A percentile compares a stretch with the other conserved stretches of the same genome.
Conservation (phyloP, 2,113 vertebrate genomes). For the Rattus rattus region DNA sequence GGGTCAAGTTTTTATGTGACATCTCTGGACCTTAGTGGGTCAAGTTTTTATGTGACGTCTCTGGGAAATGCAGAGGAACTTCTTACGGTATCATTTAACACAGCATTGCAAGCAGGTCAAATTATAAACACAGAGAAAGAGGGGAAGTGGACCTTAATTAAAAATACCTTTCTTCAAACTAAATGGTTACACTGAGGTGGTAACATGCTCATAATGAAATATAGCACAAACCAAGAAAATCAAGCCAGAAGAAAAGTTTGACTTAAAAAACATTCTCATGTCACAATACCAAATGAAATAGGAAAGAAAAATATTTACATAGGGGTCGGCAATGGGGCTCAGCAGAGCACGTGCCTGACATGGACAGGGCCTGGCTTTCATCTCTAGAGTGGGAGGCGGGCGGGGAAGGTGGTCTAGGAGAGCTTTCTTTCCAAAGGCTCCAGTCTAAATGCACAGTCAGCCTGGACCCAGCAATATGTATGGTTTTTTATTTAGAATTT, state of each 20-base stretch:
- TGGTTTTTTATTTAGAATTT: neutral
- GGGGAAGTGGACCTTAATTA: neutral
- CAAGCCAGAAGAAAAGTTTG: neutral
- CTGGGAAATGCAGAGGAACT: neutral
- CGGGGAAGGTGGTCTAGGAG: too few relatives aligned
- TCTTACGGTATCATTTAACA: neutral
- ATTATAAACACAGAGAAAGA: constrained; percentile 21
- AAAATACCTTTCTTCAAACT: constrained; percentile 28
- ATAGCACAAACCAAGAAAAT: neutral
- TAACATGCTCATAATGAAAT: neutral
- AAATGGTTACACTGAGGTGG: neutral
- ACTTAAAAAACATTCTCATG: neutral
- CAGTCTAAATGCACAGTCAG: neutral
- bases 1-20: neutral
- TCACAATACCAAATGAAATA: neutral
- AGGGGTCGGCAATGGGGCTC: neutral
- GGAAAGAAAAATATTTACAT: constrained; percentile 25
- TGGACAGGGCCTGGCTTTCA: neutral
- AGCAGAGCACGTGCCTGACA: neutral
- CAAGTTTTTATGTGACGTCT: neutral
- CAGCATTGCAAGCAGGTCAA: neutral
- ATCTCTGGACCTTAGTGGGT: neutral
- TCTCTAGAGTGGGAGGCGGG: neutral
- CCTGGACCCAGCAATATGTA: neutral
- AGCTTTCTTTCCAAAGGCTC: neutral